Conservation (phyloP, 2,797 vertebrate species). For the Epinephelus malabaricus region DNA sequence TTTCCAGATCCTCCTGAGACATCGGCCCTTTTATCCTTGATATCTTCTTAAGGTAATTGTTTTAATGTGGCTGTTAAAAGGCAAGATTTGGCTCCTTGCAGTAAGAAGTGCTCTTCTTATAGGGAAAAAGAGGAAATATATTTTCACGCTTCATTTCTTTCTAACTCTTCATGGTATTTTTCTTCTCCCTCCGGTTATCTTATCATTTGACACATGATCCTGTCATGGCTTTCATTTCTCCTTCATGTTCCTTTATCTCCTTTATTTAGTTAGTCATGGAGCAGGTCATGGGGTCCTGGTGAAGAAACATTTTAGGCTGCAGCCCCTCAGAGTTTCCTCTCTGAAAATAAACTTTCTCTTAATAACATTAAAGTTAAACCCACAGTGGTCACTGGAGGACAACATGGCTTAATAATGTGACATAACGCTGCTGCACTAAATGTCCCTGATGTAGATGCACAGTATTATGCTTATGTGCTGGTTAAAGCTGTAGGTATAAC, state of each 20-base stretch:
- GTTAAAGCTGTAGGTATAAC: not conserved
- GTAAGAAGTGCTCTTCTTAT: too few relatives aligned
- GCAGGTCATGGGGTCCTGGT: too few relatives aligned
- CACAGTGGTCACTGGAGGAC: not conserved
- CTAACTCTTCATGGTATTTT: not conserved
- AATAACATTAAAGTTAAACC: not conserved
- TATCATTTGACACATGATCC: conserved; percentile 10
- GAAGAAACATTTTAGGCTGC: not conserved
- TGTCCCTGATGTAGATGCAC: too few relatives aligned
- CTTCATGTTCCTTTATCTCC: not conserved
- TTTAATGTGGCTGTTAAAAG: too few relatives aligned
- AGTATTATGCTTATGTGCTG: not conserved
- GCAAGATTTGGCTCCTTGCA: too few relatives aligned
- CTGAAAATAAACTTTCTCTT: not conserved
- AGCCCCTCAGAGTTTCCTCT: not conserved
- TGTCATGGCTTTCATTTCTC: not conserved
- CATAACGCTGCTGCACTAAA: too few relatives aligned
- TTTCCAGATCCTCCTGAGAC: too few relatives aligned
- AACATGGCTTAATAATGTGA: not conserved
- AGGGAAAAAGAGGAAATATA: not conserved
- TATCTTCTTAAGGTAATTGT: too few relatives aligned
- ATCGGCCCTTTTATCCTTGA: too few relatives aligned
- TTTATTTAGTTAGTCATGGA: too few relatives aligned
- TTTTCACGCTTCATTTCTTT: not conserved
- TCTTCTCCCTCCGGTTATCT: not conserved